A percentile compares a stretch with the other conserved stretches of the same genome.
Evolutionary conservation across 2,113 vertebrate species (phyloP).

Genomic region (Trichechus manatus): DNA sequence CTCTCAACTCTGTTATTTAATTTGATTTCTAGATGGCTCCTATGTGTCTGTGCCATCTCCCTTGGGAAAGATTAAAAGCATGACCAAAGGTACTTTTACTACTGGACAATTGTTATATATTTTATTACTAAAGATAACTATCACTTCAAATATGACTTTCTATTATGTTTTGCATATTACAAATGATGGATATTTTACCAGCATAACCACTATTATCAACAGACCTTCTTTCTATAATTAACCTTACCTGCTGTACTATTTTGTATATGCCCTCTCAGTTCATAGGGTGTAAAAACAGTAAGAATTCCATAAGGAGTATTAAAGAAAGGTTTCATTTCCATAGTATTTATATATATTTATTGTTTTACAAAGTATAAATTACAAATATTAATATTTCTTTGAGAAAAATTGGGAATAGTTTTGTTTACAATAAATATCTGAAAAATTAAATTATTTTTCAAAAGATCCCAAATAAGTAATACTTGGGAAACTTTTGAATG

Average conservation of each 20-base stretch:
- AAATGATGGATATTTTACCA: neutral
- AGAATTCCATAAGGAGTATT: neutral
- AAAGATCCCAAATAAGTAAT: neutral
- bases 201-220: slow-evolving; percentile 15
- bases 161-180: slow-evolving; percentile 29
- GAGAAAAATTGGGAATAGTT: neutral
- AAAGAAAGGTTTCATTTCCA: neutral
- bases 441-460: slow-evolving; percentile 1
- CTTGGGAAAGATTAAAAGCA: slow-evolving; percentile 97
- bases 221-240: slow-evolving; percentile 1
- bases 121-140: slow-evolving; percentile 53
- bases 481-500: neutral
- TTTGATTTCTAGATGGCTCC: slow-evolving; percentile 93
- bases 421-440: neutral
- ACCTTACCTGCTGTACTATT: neutral
- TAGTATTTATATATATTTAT: neutral
- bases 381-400: slow-evolving; percentile 25
- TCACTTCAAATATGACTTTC: neutral
- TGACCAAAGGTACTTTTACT: slow-evolving; percentile 95
- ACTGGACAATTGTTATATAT: neutral
- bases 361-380: slow-evolving; percentile 41
- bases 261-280: neutral
- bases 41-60: slow-evolving; percentile 97
- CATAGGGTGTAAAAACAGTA: neutral
- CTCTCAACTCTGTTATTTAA: slow-evolving; percentile 36